Evolutionary conservation across 2,797 vertebrate genomes (phyloP), one percentile per base, ranked within the genome.

Genomic region (Pygocentrus nattereri): DNA sequence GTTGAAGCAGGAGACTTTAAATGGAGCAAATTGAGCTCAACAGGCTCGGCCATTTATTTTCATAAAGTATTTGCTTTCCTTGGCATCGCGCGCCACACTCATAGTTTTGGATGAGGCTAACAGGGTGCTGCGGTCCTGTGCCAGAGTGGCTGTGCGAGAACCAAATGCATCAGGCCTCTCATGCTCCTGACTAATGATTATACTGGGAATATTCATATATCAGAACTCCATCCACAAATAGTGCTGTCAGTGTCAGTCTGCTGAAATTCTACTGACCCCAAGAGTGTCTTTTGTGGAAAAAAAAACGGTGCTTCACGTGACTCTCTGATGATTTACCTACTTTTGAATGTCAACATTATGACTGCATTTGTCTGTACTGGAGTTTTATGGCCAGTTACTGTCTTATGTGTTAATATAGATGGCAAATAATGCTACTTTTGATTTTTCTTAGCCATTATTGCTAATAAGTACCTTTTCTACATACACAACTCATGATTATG

Each of bases 1-100:
- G 56, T 82, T 79, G 62, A 59, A 49, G 25, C 19, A 49, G n/a
- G 38, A 80, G 62, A 80, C 64, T 76, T 76, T 52, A 73, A 72
- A 72, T 79, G 18, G 38, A 72, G 79, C 82, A 81, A 76, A 81
- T 70, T n/a, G 67, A 79, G 49, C 71, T 77, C 49, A 72, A 75
- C 34, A 18, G 64, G 73, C 83, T 78, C 31, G 69, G 74, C 59
- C 67, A 68, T 87, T 86, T 73, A 78, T 85, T 82, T 69, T 84
- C 80, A 82, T 75, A 78, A 87, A 87, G 65, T 82, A 85, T 89
- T 91, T 83, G 77, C 80, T 90, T 89, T 89, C 74, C 71, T 89
- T 90, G 88, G 88, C 87, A 82, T 83, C 31, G 23, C 49, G 44
- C 67, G 72, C 84, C 76, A 72, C 79, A 79, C 70, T 83, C 88